These are phyloP conservation scores for Heliconius melpomene DNA, from an alignment of 1,140 invertebrate species.

Conservation along the genomic window DNA sequence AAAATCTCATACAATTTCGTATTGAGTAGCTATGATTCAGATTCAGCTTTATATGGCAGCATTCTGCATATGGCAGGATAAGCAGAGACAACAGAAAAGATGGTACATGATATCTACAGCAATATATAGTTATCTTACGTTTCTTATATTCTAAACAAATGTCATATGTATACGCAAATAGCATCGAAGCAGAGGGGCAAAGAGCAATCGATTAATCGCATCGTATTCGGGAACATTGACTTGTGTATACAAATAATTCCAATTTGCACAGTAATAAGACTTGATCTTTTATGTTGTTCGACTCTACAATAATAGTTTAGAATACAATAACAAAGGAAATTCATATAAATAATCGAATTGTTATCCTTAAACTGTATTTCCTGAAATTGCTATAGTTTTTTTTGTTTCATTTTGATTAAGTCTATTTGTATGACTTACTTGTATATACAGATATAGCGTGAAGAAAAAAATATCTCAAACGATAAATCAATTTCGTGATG, in stretches of 20 bases:
- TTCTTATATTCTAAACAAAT: no score
- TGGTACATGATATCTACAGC: no score
- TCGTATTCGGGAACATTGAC: background rate
- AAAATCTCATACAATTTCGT: no score
- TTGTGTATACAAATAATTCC: slow-evolving; percentile 1
- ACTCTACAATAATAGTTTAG: slow-evolving; percentile 4
- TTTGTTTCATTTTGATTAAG: background rate
- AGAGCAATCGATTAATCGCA: background rate
- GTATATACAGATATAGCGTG: no score
- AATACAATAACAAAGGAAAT: background rate
- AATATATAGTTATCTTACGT: no score
- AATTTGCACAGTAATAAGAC: slow-evolving; percentile 3
- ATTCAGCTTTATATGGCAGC: no score
- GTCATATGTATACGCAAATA: background rate
- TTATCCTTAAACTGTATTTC: background rate
- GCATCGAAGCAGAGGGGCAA: background rate
- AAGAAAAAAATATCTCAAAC: no score
- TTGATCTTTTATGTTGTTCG: background rate
- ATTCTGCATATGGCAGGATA: background rate
- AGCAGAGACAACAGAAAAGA: background rate
- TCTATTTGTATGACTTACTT: no score
- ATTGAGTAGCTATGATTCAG: no score
- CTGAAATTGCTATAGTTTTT: background rate
- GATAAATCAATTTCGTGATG: no score
- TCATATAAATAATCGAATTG: background rate